phyloP scores from a whole-genome alignment of 2,797 vertebrate genomes.

The Mormyrops boulengeri region DNA sequence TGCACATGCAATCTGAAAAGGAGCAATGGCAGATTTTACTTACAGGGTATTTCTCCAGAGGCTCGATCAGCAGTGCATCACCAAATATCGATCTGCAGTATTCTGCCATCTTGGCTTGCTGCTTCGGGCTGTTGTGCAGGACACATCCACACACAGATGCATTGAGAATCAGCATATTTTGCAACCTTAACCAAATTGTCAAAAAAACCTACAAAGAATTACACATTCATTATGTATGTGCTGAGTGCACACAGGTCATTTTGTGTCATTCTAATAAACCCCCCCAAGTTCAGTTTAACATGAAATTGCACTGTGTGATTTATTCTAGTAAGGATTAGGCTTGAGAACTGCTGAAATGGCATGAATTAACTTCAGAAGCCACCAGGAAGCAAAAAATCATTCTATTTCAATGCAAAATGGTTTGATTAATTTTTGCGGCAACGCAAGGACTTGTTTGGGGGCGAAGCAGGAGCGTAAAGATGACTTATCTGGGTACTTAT shows the following conservation, averaged over 20 bases:
- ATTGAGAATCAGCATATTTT: neutral
- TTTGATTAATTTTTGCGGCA: neutral
- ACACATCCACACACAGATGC: neutral
- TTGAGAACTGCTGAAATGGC: neutral
- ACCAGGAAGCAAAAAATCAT: neutral
- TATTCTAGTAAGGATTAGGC: neutral
- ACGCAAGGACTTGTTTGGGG: neutral
- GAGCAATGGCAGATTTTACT: slow-evolving; percentile 34
- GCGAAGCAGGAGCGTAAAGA: neutral
- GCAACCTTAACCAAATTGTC: neutral
- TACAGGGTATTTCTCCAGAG: slow-evolving; percentile 91
- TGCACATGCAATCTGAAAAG: neutral
- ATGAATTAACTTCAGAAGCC: neutral
- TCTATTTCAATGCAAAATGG: neutral
- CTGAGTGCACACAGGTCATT: neutral
- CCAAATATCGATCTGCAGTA: slow-evolving; percentile 95
- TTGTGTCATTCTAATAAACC: neutral
- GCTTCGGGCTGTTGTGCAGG: slow-evolving; percentile 70
- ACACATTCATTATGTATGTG: neutral
- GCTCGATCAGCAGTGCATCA: slow-evolving; percentile 84
- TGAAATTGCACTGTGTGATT: neutral
- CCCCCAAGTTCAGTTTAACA: neutral
- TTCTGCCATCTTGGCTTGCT: slow-evolving; percentile 98
- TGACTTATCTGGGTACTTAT: neutral
- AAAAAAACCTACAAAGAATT: neutral